A percentile compares a stretch with the other conserved stretches of the same genome.
Evolutionary conservation across 37 sponge, comb jelly and placozoan genomes (phyloP).

Genomic region (Petrosia ficiformis): DNA sequence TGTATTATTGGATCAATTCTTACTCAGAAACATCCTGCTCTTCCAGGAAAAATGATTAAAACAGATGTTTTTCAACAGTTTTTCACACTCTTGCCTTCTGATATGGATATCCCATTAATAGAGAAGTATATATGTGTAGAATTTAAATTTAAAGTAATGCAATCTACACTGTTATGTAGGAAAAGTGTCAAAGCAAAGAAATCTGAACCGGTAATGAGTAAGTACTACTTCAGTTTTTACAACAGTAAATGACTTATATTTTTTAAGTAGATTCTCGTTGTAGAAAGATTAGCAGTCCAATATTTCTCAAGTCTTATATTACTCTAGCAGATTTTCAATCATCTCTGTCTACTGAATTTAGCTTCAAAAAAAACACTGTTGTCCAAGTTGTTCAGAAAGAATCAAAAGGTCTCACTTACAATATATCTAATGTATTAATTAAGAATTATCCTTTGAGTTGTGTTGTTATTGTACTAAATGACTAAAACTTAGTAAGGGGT

Average conservation of each 20-base stretch:
- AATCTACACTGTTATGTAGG: too few species aligned
- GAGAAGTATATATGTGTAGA: not conserved
- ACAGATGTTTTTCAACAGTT: slow-evolving; percentile 28
- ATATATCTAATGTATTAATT: too few species aligned
- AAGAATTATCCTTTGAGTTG: too few species aligned
- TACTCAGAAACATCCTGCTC: slow-evolving; percentile 21
- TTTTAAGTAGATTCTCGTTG: not conserved
- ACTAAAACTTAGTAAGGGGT: too few species aligned
- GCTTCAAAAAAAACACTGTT: not conserved
- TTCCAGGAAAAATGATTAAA: slow-evolving; percentile 49
- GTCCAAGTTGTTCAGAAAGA: not conserved
- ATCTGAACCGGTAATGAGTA: too few species aligned
- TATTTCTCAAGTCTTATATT: not conserved
- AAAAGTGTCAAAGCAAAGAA: too few species aligned
- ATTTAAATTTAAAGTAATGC: too few species aligned
- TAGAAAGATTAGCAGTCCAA: not conserved
- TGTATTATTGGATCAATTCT: not conserved
- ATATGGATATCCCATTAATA: slow-evolving; percentile 14
- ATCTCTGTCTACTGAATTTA: not conserved
- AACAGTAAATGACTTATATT: too few species aligned
- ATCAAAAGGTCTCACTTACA: not conserved
- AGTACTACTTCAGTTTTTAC: too few species aligned
- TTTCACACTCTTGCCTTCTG: slow-evolving; percentile 31
- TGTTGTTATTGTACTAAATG: too few species aligned
- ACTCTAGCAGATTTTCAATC: not conserved